Percentiles rank a stretch among this genome's conserved stretches.
Conservation (phyloP, 2,113 vertebrate genomes). For the Pseudorhombus dupliciocellatus region DNA sequence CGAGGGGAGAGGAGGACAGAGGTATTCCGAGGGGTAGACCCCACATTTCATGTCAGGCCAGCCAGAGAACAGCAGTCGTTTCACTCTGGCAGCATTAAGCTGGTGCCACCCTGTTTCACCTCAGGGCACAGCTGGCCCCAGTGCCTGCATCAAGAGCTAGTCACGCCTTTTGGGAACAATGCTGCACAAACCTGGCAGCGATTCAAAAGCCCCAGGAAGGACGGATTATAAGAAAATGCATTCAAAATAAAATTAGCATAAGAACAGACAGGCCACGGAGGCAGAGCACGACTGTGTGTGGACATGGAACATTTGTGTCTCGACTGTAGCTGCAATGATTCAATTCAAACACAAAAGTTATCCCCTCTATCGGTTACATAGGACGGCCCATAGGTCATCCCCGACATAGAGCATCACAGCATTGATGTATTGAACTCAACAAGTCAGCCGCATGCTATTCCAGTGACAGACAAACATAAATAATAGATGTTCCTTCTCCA, state of each 20-base stretch:
- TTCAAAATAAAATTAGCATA: constrained; percentile 26
- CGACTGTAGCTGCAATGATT: constrained; percentile 1
- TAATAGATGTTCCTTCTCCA: constrained; percentile 70
- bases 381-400: constrained; percentile 6
- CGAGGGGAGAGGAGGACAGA: not conserved
- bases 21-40: constrained; percentile 1
- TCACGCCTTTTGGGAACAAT: constrained; percentile 51
- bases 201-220: constrained; percentile 40
- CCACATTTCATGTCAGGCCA: constrained; percentile 38
- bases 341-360: not conserved
- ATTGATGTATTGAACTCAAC: constrained; percentile 48
- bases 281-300: not conserved
- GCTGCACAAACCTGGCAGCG: constrained; percentile 50
- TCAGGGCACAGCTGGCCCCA: constrained; percentile 35
- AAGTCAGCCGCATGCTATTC: constrained; percentile 52
- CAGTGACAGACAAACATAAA: constrained; percentile 65
- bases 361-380: not conserved
- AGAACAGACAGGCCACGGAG: constrained; percentile 1
- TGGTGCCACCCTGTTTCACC: constrained; percentile 62
- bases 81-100: constrained; percentile 47
- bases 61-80: constrained; percentile 44
- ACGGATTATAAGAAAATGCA: constrained; percentile 31
- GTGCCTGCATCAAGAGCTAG: constrained; percentile 47
- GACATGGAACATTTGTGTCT: not conserved
- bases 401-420: constrained; percentile 9